Evolutionary conservation across 1,140 invertebrate species (phyloP), one percentile per base, ranked within the genome.

Genomic region (Lordiphosa clarofinis): DNA sequence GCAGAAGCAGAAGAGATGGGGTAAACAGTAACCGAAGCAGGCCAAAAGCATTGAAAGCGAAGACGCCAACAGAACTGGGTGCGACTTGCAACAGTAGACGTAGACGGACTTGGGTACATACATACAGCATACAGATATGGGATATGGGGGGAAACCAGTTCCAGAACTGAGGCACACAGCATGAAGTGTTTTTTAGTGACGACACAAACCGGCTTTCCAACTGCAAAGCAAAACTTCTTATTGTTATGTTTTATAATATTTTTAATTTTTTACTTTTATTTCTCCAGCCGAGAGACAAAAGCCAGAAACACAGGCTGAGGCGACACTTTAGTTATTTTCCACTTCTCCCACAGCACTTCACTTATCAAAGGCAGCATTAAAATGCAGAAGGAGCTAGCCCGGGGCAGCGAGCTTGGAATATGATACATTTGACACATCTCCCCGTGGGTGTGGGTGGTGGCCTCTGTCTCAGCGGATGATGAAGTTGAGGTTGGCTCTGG

Each of bases 231-330:
- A 75, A 82, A 60, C 68, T 71, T 82, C 75, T 82, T 81, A 81
- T 81, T 81, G 75, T 81, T 81, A 81, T 82, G 75, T 82, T 81
- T 81, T 81, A 81, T 81, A 81, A 82, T 82, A 75, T 75, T 75
- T 62, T 79, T 31, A 8, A 6, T 28, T 5, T 28, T 28, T 28
- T 28, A 28, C 24, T 28, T 5, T 65, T 19, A 19, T 19, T 19
- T 19, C 19, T 19, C 19, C 19, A 19, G 3, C 19, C 19, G 19
- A 82, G 61, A 75, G 66, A 79, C 76, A 79, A 79, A 73, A 81
- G 71, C 49, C 58, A 66, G 52, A 55, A 63, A 13, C 49, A 49
- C n/a, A 57, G 12, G 50, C 47, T 55, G 72, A 62, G 78, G 78
- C 78, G 76, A 82, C 76, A 82, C 76, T 82, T 82, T 76, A 82